A percentile compares a stretch with the other conserved stretches of the same genome.
phyloP scores from a whole-genome alignment of 2,113 vertebrate species.

The Spermophilus dauricus region DNA sequence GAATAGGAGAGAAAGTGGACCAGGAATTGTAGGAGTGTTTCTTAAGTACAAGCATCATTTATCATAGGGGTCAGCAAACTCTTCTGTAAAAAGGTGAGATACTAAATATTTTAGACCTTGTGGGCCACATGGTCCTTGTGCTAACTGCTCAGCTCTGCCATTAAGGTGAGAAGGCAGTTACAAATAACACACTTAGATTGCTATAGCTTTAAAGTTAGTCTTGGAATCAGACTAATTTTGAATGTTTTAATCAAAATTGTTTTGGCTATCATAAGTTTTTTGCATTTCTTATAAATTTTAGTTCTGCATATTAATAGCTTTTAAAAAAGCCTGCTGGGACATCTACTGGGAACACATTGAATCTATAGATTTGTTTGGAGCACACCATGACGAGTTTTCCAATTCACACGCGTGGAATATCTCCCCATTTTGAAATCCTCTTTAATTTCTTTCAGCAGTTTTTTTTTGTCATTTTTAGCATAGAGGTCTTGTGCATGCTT shows the following conservation, averaged over 20 bases:
- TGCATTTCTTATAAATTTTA: conserved; percentile 20
- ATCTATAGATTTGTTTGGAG: background rate
- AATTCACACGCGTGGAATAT: background rate
- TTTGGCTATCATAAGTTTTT: background rate
- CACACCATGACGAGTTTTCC: background rate
- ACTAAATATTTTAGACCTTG: conserved; percentile 22
- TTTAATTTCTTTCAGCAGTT: background rate
- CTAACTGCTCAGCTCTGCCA: background rate
- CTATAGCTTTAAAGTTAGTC: background rate
- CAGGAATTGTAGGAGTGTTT: background rate
- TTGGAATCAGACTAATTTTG: background rate
- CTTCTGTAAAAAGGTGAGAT: background rate
- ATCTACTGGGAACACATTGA: background rate
- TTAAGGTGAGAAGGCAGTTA: background rate
- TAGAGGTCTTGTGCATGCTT: background rate
- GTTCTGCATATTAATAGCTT: background rate
- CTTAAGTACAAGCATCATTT: background rate
- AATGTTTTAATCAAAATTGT: background rate
- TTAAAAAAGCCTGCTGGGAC: background rate
- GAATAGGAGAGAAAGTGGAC: background rate
- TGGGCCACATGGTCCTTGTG: background rate
- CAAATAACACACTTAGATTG: background rate
- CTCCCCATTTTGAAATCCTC: background rate
- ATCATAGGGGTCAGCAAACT: background rate
- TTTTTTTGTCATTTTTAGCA: background rate